A percentile compares a stretch with the other conserved stretches of the same genome.
These are phyloP conservation scores for Dunckerocampus dactyliophorus DNA, from an alignment of 2,113 vertebrate genomes.

Conservation along the genomic window DNA sequence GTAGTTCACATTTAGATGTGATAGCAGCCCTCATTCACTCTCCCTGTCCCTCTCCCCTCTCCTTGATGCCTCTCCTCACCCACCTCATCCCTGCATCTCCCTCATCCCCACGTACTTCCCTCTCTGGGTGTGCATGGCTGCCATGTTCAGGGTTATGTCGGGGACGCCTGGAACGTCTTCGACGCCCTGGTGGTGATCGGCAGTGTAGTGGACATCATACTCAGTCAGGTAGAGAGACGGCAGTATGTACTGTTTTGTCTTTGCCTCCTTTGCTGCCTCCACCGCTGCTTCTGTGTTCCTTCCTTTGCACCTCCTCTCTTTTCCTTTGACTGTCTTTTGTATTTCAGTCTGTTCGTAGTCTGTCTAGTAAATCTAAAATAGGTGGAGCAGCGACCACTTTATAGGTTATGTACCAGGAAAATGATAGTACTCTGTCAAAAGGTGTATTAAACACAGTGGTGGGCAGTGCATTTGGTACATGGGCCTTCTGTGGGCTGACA, in stretches of 20 bases:
- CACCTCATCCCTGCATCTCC: constrained; percentile 17
- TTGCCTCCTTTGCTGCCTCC: constrained; percentile 38
- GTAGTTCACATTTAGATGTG: neutral
- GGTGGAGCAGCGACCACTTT: too few species aligned
- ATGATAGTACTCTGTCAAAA: too few species aligned
- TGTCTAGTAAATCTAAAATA: too few species aligned
- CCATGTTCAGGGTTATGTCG: constrained; percentile 94
- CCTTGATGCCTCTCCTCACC: neutral
- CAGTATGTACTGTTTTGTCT: constrained; percentile 70
- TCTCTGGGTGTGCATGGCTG: constrained; percentile 72
- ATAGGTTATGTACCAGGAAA: too few species aligned
- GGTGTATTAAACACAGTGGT: too few species aligned
- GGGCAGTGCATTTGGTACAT: too few species aligned
- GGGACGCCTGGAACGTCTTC: constrained; percentile 98
- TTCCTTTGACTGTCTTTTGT: constrained; percentile 25
- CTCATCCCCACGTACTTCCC: constrained; percentile 28
- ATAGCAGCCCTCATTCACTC: constrained; percentile 15
- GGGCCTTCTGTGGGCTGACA: too few species aligned
- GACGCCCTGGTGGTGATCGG: constrained; percentile 99
- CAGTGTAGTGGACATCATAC: constrained; percentile 99
- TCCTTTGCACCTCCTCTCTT: constrained; percentile 19
- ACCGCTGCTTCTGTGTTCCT: constrained; percentile 16
- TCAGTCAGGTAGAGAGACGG: constrained; percentile 94
- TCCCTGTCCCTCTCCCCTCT: constrained; percentile 7
- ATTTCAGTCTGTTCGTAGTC: neutral